Conservation (phyloP, 2,888 invertebrate genomes). For the Eilema caniola region DNA sequence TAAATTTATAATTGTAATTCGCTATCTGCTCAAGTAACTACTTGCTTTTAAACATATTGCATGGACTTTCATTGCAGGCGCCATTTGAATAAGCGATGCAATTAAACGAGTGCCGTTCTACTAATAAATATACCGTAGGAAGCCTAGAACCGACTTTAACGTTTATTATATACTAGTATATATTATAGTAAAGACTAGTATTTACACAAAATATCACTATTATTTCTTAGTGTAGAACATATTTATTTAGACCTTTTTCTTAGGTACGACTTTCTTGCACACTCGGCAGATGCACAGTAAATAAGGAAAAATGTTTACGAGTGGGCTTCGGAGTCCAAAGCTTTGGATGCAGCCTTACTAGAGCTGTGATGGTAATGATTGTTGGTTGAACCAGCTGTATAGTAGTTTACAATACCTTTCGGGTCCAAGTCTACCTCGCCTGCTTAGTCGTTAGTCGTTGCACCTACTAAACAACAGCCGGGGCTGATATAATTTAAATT, state of each 20-base stretch:
- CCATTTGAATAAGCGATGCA: neutral
- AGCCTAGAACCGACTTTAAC: neutral
- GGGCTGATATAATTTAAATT: too few relatives aligned
- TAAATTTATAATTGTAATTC: conserved; percentile 9
- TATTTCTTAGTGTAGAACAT: neutral
- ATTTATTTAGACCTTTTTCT: too few relatives aligned
- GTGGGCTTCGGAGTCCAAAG: too few relatives aligned
- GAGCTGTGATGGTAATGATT: too few relatives aligned
- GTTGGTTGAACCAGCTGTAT: too few relatives aligned
- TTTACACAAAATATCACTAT: neutral
- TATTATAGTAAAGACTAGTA: neutral
- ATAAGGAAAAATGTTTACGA: neutral
- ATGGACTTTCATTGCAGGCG: conserved; percentile 30
- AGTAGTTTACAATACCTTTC: too few relatives aligned
- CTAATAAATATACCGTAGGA: conserved; percentile 10
- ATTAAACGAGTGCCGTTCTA: conserved; percentile 10
- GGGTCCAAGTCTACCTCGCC: too few relatives aligned
- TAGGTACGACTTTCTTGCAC: too few relatives aligned
- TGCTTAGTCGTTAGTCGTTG: too few relatives aligned
- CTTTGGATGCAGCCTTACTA: too few relatives aligned
- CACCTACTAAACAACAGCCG: too few relatives aligned
- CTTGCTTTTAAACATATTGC: conserved; percentile 36
- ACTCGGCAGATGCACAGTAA: neutral
- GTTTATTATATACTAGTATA: neutral
- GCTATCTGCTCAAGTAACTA: conserved; percentile 11